phyloP scores from a whole-genome alignment of 1,140 invertebrate genomes.

The Philotrypesis tridentata region DNA sequence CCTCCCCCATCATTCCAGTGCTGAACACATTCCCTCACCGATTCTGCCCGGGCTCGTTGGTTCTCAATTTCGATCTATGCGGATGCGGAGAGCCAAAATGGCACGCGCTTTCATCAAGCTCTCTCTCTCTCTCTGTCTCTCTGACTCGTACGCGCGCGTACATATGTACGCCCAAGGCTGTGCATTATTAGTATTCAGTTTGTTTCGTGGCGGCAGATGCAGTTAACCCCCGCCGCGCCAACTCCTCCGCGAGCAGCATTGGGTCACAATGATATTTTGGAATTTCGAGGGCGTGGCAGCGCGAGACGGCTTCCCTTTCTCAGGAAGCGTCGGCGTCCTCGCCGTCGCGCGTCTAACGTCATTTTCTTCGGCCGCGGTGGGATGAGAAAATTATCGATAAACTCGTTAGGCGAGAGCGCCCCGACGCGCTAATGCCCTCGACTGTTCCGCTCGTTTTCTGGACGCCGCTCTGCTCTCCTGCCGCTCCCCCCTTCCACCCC shows the following conservation, averaged over 20 bases:
- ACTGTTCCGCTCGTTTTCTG: background rate
- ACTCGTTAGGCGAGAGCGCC: background rate
- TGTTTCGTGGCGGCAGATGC: slow-evolving; percentile 38
- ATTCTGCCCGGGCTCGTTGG: no score
- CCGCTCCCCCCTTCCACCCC: no score
- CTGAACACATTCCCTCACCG: background rate
- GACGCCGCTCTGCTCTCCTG: background rate
- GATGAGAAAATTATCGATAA: slow-evolving; percentile 34
- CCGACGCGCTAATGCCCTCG: slow-evolving; percentile 4
- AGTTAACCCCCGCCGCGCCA: slow-evolving; percentile 16
- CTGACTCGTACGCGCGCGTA: no score
- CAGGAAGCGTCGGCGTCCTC: no score
- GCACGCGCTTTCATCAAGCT: background rate
- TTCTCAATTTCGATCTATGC: background rate
- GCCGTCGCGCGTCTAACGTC: background rate
- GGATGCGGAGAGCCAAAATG: background rate
- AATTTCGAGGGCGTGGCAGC: slow-evolving; percentile 6
- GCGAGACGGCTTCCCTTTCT: background rate
- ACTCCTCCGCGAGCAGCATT: background rate
- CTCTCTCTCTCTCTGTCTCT: no score
- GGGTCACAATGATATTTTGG: slow-evolving; percentile 19
- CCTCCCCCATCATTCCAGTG: background rate
- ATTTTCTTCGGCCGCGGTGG: background rate
- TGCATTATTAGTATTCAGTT: slow-evolving; percentile 46
- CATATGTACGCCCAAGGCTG: background rate